Percentiles rank a stretch among this genome's conserved stretches.
These are phyloP conservation scores for Drosophila aff. DNA, from an alignment of 1,140 invertebrate genomes.

Conservation along the genomic window DNA sequence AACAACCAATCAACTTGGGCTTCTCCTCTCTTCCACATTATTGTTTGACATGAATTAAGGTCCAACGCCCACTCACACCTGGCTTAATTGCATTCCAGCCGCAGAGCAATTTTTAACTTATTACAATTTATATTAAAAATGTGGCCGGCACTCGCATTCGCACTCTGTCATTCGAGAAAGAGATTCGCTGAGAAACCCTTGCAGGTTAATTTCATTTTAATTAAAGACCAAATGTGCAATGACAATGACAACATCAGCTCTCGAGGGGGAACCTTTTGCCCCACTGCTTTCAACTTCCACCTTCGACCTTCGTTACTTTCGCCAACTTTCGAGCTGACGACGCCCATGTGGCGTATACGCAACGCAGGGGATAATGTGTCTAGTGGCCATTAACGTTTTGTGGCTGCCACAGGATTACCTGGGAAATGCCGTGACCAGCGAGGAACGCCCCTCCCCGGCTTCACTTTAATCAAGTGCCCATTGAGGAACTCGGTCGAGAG, in stretches of 20 bases:
- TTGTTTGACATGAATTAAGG: conserved; percentile 15
- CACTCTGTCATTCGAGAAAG: not conserved
- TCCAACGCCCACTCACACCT: conserved; percentile 11
- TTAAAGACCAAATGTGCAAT: conserved; percentile 71
- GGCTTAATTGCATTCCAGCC: conserved; percentile 37
- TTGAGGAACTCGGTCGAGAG: conserved; percentile 50
- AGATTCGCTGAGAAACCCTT: not conserved
- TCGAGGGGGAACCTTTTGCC: conserved; percentile 17
- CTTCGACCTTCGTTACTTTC: conserved; percentile 8
- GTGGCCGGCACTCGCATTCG: conserved; percentile 34
- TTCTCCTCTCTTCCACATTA: not conserved
- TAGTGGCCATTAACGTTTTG: conserved; percentile 59
- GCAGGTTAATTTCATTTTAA: conserved; percentile 78
- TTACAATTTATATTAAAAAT: conserved; percentile 57
- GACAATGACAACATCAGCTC: conserved; percentile 35
- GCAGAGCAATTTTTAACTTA: conserved; percentile 16
- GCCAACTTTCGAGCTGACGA: conserved; percentile 45
- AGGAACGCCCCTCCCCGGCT: conserved; percentile 1
- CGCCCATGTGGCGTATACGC: conserved; percentile 63
- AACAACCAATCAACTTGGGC: conserved; percentile 15
- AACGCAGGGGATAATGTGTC: conserved; percentile 45
- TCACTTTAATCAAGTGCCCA: conserved; percentile 59
- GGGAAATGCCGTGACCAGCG: conserved; percentile 49
- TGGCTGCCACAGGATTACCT: conserved; percentile 45
- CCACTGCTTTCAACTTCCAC: not conserved